Evolutionary conservation across 2,113 vertebrate genomes (phyloP).

Genomic region (Sturnira hondurensis): DNA sequence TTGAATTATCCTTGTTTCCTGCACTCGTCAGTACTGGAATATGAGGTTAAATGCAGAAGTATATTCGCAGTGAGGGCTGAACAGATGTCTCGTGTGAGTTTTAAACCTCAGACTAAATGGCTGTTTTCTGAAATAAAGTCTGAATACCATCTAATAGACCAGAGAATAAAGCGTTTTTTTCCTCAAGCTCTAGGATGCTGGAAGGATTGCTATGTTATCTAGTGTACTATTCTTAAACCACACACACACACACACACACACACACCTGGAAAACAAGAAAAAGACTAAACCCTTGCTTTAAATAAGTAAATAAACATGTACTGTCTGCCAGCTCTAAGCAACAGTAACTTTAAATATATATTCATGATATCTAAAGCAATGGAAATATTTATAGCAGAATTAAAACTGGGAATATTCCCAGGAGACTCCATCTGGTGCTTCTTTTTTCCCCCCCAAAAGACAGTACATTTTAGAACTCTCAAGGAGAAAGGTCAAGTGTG

Average conservation of each 20-base stretch:
- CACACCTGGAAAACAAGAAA: not conserved
- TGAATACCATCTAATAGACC: not conserved
- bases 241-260: not conserved
- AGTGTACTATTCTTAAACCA: not conserved
- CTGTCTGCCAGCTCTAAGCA: not conserved
- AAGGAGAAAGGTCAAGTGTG: not conserved
- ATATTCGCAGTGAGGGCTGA: not conserved
- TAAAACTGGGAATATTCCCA: not conserved
- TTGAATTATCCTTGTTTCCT: not conserved
- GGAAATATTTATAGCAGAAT: slow-evolving; percentile 27
- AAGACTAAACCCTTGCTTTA: not conserved
- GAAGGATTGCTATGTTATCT: not conserved
- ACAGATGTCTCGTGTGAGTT: not conserved
- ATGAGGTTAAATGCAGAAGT: not conserved
- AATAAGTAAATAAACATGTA: not conserved
- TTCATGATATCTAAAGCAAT: not conserved
- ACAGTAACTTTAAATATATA: slow-evolving; percentile 46
- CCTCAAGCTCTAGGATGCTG: not conserved
- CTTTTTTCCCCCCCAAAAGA: not conserved
- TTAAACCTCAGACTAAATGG: slow-evolving; percentile 9
- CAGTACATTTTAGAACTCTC: not conserved
- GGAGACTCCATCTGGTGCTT: not conserved
- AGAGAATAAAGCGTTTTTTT: not conserved
- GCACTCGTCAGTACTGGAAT: not conserved
- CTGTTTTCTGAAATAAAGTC: not conserved